Evolutionary conservation across 2,113 vertebrate species (phyloP).

Genomic region (Echinops telfairi): DNA sequence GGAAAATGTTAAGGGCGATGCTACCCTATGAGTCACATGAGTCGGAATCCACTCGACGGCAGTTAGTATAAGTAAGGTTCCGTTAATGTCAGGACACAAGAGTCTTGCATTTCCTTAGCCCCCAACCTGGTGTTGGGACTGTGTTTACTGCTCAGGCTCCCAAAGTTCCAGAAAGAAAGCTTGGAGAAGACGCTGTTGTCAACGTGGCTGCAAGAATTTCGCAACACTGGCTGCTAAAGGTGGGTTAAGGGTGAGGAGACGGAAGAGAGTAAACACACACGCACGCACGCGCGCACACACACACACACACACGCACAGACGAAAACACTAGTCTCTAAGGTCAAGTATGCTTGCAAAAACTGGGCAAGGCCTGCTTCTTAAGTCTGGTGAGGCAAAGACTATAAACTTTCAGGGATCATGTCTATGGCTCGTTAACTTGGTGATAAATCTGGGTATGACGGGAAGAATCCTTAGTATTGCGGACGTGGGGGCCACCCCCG

Average conservation of each 20-base stretch:
- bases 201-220: constrained; percentile 22
- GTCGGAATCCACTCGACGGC: too few relatives aligned
- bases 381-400: background rate
- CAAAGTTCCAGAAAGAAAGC: background rate
- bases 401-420: too few relatives aligned
- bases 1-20: too few relatives aligned
- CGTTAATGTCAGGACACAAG: background rate
- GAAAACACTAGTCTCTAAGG: background rate
- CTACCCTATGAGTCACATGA: too few relatives aligned
- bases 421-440: too few relatives aligned
- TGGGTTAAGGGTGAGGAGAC: constrained; percentile 11
- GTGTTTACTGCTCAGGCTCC: background rate
- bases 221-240: background rate
- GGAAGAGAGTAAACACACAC: background rate
- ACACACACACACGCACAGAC: background rate
- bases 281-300: background rate
- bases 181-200: background rate
- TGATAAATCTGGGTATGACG: background rate
- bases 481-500: background rate
- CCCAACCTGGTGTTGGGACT: background rate
- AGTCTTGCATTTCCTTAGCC: background rate
- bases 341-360: background rate
- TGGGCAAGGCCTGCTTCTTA: background rate
- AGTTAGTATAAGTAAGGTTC: too few relatives aligned
- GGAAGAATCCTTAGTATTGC: background rate